Evolutionary conservation across 2,113 vertebrate genomes (phyloP), one percentile per base, ranked within the genome.

Genomic region (Ophthalmotilapia sp.): DNA sequence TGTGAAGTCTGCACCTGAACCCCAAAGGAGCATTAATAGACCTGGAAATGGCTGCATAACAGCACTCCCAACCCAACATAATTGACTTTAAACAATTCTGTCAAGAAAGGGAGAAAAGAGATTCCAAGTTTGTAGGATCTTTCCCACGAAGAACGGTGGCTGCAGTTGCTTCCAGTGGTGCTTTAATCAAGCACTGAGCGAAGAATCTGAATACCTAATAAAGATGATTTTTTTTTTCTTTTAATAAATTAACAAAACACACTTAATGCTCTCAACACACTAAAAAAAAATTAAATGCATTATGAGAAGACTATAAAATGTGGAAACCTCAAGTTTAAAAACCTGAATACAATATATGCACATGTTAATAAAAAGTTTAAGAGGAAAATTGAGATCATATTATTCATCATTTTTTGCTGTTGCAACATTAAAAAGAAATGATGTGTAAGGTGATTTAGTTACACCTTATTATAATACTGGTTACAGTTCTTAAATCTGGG

Each of bases 401-500:
- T 55, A 82, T 88, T 38, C 79, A 89, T 77, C 15, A 49, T 73
- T 4, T 75, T 65, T 73, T 82, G 10, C 12, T 58, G 9, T 31
- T 55, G 21, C 17, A 36, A 7, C 49, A 62, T 42, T 77, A 68
- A 65, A 17, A 75, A 82, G 36, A 89, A 79, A 45, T 15, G 13
- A 62, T 77, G 81, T 36, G 21, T 49, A 60, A 8, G 70, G 60
- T 13, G 14, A 53, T 86, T 75, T 83, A 73, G 55, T 85, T 80
- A 68, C 81, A 87, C 42, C n/a, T 7, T 36, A 31, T 81, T 86
- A 26, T 81, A 80, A 84, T 87, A 85, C 82, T 77, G 45, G 80
- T 90, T 86, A 60, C 81, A 65, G 29, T 81, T 85, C 40, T 79
- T 82, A 89, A 90, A 91, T 85, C 55, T 90, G 79, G 33, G 82